Percentiles rank a stretch among this genome's conserved stretches.
phyloP scores from a whole-genome alignment of 1,140 invertebrate genomes.

The Magallana gigas region DNA sequence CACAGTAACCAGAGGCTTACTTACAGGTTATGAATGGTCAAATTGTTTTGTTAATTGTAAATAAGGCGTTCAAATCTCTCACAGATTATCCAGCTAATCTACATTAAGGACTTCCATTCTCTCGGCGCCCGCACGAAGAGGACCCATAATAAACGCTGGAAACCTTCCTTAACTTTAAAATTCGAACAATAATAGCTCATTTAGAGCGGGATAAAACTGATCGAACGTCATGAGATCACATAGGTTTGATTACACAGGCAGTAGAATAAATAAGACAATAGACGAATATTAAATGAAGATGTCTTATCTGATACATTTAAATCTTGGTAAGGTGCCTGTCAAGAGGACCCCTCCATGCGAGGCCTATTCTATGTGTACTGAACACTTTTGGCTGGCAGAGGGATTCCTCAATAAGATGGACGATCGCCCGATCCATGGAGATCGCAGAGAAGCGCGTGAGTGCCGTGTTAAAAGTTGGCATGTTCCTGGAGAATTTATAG shows the following conservation, averaged over 20 bases:
- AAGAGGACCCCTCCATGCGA: neutral
- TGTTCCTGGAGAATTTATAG: neutral
- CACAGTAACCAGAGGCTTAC: constrained; percentile 27
- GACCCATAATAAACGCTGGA: neutral
- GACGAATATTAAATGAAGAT: constrained; percentile 12
- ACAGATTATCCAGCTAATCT: constrained; percentile 15
- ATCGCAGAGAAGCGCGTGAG: neutral
- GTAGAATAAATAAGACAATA: constrained; percentile 25
- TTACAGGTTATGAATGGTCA: constrained; percentile 27
- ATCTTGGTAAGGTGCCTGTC: neutral
- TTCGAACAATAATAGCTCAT: constrained; percentile 4
- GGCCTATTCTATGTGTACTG: neutral
- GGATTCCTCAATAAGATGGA: neutral
- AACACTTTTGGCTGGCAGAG: constrained; percentile 7
- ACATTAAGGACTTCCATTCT: neutral
- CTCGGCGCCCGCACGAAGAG: neutral
- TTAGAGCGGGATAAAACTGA: neutral
- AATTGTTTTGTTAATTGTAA: constrained; percentile 32
- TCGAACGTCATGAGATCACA: neutral
- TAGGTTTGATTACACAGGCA: neutral
- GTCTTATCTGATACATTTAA: constrained; percentile 31
- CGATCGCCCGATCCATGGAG: neutral
- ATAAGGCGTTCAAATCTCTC: constrained; percentile 27
- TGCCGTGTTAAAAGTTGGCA: constrained; percentile 29
- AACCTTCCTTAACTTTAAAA: constrained; percentile 21